Conservation (phyloP, 2,113 vertebrate species). For the Leiothrix lutea region DNA sequence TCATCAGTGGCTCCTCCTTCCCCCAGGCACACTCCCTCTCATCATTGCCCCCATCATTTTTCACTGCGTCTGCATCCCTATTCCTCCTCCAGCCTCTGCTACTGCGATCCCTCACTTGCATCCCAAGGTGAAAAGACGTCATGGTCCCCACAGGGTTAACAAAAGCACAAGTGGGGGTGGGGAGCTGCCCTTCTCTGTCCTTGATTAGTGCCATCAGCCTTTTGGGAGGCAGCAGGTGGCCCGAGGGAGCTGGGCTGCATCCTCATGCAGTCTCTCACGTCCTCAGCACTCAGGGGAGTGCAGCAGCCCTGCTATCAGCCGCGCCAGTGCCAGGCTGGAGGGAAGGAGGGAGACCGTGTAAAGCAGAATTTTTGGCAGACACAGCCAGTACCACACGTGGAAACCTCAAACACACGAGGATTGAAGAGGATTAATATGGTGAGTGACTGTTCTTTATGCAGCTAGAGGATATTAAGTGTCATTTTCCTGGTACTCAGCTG, state of each 20-base stretch:
- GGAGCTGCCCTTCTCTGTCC: background rate
- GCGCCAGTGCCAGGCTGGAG: background rate
- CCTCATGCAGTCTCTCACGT: conserved; percentile 33
- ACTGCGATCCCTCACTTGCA: background rate
- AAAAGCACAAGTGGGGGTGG: background rate
- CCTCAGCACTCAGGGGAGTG: background rate
- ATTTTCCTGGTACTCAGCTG: background rate
- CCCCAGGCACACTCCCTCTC: background rate
- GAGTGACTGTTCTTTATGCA: background rate
- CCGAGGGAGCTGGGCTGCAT: background rate
- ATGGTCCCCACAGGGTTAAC: background rate
- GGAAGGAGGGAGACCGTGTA: background rate
- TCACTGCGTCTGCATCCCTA: background rate
- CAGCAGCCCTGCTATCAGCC: background rate
- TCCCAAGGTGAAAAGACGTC: background rate
- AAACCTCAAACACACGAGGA: background rate
- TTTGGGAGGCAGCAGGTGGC: background rate
- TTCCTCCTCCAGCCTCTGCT: background rate
- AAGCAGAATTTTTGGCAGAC: background rate
- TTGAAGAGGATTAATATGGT: background rate
- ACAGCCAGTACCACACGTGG: background rate
- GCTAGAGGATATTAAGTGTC: background rate
- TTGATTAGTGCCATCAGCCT: background rate
- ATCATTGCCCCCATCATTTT: background rate
- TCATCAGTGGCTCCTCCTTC: background rate